Base-by-base conservation (phyloP, 2,797 vertebrate species). In the Melanotaenia boesemani region DNA sequence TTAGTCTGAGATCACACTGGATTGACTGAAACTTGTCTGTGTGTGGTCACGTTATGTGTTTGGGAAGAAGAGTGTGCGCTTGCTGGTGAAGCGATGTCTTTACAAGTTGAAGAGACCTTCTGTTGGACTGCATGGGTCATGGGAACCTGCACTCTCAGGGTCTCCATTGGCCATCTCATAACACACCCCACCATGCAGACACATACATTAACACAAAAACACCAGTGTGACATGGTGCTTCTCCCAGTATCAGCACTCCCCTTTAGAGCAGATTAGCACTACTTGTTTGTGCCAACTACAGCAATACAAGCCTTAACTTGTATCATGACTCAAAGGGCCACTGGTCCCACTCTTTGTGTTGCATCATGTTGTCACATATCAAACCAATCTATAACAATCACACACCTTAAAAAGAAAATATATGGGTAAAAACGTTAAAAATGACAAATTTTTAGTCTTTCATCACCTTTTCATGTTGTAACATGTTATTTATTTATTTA, bases 61-160 rank as follows among this genome's bases (percentile, higher is more conserved):
- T 57, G 48, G 72, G 58, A 46, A 61, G 37, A 68, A 37, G 63
- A 66, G 36, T 69, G 70, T 72, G 48, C 1, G 0, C 64, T 71
- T 16, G 63, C 50, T 86, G 79, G 77, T 64, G 82, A 65, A 75
- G 66, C 79, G 24, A 61, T 70, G 83, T 89, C 80, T 86, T 82
- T 80, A 76, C 74, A 88, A 89, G 82, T 87, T 86, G 79, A 89
- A 80, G 76, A 88, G 81, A 79, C 72, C 77, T 87, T 77, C 78
- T 78, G 75, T 88, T 89, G 84, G 84, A 77, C 86, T 63, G 70
- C 48, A 68, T 44, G 67, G 91, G 91, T 90, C 92, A 93, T 94
- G 93, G 91, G 93, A 92, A 92, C 75, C 68, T 89, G 84, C 82
- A 84, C 87, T 82, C 74, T 75, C 62, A 56, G 74, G 83, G 80